Conservation (phyloP, 2,797 vertebrate genomes). For the Manis pentadactyla region DNA sequence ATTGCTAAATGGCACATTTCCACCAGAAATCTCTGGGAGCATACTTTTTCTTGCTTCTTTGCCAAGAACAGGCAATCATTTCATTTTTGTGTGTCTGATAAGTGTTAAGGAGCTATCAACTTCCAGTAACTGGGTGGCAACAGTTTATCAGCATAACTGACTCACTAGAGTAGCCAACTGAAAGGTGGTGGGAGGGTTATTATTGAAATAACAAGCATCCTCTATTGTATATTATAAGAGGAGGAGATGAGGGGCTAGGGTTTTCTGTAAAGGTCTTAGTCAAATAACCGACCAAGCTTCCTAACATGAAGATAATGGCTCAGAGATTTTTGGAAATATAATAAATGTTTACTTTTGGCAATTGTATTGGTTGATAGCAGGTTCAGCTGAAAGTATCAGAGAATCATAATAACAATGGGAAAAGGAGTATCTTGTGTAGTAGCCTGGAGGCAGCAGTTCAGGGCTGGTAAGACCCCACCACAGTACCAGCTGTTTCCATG, state of each 20-base stretch:
- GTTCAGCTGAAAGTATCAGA: background rate
- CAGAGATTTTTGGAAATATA: background rate
- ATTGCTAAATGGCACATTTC: background rate
- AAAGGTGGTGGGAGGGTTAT: background rate
- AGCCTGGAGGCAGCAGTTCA: background rate
- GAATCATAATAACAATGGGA: background rate
- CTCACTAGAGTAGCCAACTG: background rate
- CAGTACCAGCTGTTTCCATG: background rate
- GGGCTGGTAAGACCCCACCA: background rate
- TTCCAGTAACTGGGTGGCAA: background rate
- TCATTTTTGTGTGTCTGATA: constrained; percentile 11
- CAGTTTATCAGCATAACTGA: background rate
- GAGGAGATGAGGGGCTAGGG: background rate
- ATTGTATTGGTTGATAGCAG: background rate
- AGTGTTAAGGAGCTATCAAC: background rate
- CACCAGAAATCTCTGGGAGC: background rate
- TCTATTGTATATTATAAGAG: background rate
- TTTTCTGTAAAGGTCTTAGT: background rate
- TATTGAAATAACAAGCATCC: background rate
- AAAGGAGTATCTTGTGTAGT: background rate
- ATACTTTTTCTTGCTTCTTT: background rate
- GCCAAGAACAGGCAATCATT: background rate
- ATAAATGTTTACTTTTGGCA: background rate
- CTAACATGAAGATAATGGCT: background rate
- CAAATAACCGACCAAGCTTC: background rate